Conservation (phyloP, 2,888 invertebrate genomes). For the Steinernema hermaphroditum region DNA sequence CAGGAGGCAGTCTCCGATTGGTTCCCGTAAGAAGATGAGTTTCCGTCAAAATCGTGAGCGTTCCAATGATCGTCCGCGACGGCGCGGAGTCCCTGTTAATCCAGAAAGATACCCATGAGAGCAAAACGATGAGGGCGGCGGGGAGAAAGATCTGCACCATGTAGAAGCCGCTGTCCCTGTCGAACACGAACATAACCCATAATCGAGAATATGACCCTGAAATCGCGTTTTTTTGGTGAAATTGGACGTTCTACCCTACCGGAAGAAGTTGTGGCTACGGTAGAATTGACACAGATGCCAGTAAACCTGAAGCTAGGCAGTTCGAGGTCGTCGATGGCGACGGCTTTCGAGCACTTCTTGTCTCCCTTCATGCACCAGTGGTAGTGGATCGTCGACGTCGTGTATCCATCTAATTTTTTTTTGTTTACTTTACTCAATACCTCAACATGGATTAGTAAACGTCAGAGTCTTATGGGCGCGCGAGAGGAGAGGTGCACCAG, state of each 20-base stretch:
- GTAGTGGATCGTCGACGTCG: conserved; percentile 72
- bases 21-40: conserved; percentile 75
- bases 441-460: conserved; percentile 1
- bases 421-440: conserved; percentile 19
- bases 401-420: conserved; percentile 82
- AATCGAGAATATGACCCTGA: conserved; percentile 67
- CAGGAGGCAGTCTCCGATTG: conserved; percentile 67
- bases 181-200: conserved; percentile 71
- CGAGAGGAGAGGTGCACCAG: conserved; percentile 28
- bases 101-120: conserved; percentile 86
- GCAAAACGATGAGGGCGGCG: conserved; percentile 71
- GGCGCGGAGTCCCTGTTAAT: conserved; percentile 96
- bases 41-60: conserved; percentile 85
- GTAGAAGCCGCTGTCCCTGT: conserved; percentile 95
- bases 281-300: conserved; percentile 46
- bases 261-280: conserved; percentile 38
- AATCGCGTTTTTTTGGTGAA: no score
- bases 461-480: background rate
- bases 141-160: conserved; percentile 79
- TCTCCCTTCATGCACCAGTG: conserved; percentile 43
- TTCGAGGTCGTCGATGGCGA: conserved; percentile 43
- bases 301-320: conserved; percentile 54
- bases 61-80: conserved; percentile 90
- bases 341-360: conserved; percentile 35
- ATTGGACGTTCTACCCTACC: conserved; percentile 98